Evolutionary conservation across 2,113 vertebrate species (phyloP).

Genomic region (Oophaga pumilio): DNA sequence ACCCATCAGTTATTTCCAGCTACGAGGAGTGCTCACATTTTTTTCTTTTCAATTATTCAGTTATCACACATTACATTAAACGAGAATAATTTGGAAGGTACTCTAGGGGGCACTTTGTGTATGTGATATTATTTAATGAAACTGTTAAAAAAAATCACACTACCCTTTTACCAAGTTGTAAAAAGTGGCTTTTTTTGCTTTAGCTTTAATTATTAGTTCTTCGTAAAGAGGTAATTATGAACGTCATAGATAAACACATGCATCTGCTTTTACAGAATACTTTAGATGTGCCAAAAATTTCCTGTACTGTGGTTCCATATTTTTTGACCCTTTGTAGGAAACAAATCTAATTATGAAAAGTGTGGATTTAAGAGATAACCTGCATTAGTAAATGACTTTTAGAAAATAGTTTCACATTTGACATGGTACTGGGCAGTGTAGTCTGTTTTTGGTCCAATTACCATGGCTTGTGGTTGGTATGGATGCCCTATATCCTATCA

Average conservation of each 20-base stretch:
- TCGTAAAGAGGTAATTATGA: not conserved
- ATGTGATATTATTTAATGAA: constrained; percentile 15
- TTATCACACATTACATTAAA: not conserved
- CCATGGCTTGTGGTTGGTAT: no score
- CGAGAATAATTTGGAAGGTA: not conserved
- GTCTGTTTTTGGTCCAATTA: no score
- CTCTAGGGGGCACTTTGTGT: constrained; percentile 15
- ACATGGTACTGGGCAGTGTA: no score
- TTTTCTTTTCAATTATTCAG: not conserved
- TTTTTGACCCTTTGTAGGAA: not conserved
- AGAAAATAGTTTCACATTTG: no score
- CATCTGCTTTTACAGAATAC: not conserved
- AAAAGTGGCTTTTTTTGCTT: not conserved
- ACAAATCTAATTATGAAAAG: not conserved
- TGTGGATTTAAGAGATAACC: not conserved
- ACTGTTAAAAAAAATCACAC: not conserved
- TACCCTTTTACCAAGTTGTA: not conserved
- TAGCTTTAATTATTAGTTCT: not conserved
- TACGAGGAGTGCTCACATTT: not conserved
- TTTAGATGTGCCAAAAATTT: not conserved
- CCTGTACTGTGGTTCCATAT: not conserved
- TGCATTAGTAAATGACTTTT: not conserved
- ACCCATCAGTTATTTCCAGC: not conserved
- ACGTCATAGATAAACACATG: not conserved
- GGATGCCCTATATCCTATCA: no score